Percentiles rank a stretch among this genome's conserved stretches.
Conservation (phyloP, 2,113 vertebrate species). For the Tringa solitaria region DNA sequence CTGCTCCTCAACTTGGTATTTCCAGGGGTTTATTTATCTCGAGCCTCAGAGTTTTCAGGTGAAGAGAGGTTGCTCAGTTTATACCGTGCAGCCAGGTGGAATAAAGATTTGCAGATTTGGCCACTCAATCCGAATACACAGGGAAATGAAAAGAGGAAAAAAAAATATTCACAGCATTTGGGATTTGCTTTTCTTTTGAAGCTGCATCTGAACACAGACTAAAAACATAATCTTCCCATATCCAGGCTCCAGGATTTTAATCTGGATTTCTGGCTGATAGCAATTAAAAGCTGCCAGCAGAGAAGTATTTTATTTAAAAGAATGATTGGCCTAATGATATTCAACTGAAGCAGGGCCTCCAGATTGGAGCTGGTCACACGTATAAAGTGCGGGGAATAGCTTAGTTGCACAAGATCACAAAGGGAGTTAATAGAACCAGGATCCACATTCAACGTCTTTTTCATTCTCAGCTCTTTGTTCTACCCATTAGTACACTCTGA, state of each 20-base stretch:
- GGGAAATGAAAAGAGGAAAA: background rate
- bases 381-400: constrained; percentile 10
- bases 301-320: constrained; percentile 35
- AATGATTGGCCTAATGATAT: constrained; percentile 35
- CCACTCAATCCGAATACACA: background rate
- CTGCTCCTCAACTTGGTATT: background rate
- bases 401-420: constrained; percentile 51
- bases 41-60: background rate
- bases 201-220: background rate
- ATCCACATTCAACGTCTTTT: constrained; percentile 31
- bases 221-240: constrained; percentile 41
- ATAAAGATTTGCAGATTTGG: constrained; percentile 33
- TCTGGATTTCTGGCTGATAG: constrained; percentile 49
- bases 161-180: background rate
- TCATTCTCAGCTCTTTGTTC: constrained; percentile 59
- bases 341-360: constrained; percentile 3
- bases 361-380: constrained; percentile 25
- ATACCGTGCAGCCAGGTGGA: background rate
- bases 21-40: constrained; percentile 16
- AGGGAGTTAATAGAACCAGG: constrained; percentile 51
- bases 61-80: constrained; percentile 18
- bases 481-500: constrained; percentile 63
- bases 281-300: constrained; percentile 45
- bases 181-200: constrained; percentile 50
- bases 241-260: constrained; percentile 46